These are phyloP conservation scores for Nannobrachium achirus DNA, from an alignment of 2,113 vertebrate genomes.

Conservation along the genomic window DNA sequence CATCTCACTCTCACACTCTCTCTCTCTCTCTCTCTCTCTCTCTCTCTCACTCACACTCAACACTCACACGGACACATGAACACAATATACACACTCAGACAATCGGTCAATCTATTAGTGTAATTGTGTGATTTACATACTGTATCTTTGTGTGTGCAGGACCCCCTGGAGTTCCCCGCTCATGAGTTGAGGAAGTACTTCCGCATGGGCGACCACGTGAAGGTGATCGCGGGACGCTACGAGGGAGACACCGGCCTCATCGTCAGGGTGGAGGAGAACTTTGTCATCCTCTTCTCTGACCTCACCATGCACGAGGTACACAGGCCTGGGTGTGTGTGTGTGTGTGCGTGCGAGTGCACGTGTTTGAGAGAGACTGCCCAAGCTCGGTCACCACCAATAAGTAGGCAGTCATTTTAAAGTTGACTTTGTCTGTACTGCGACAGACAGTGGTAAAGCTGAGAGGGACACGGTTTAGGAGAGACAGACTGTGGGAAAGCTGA, in stretches of 20 bases:
- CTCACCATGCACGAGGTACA: conserved; percentile 96
- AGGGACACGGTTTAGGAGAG: too few species aligned
- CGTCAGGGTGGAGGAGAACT: conserved; percentile 95
- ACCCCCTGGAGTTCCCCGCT: conserved; percentile 94
- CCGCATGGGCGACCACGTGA: conserved; percentile 96
- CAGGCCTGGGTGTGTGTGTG: not conserved
- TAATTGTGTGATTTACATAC: conserved; percentile 6
- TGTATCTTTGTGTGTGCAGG: conserved; percentile 64
- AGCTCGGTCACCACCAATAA: too few species aligned
- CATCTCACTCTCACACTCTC: too few species aligned
- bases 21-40: not conserved
- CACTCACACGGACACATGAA: conserved; percentile 97
- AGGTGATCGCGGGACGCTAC: conserved; percentile 93
- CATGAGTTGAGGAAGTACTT: conserved; percentile 95
- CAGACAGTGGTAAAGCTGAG: too few species aligned
- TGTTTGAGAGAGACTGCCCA: too few species aligned
- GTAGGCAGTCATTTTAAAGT: too few species aligned
- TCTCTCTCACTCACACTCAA: not conserved
- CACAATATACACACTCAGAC: too few species aligned
- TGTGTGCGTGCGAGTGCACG: not conserved
- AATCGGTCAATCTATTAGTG: too few species aligned
- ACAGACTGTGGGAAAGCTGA: too few species aligned
- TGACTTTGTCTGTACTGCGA: too few species aligned
- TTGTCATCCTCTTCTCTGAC: conserved; percentile 95
- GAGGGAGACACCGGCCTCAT: conserved; percentile 96